Conservation (phyloP, 1,140 invertebrate genomes). For the Ostrea edulis region DNA sequence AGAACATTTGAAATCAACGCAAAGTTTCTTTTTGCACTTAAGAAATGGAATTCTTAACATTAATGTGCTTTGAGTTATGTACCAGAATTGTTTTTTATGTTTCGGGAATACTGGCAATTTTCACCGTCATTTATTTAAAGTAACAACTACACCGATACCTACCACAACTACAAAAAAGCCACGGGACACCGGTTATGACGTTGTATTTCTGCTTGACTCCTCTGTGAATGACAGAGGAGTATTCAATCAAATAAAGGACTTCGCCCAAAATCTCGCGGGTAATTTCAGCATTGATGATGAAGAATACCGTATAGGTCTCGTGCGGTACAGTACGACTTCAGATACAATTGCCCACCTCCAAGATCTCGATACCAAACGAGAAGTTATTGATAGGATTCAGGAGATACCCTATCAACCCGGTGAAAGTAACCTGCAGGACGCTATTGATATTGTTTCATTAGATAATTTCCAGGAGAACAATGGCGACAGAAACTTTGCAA, state of each 20-base stretch:
- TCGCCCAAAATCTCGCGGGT: too few relatives aligned
- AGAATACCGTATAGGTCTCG: slow-evolving; percentile 60
- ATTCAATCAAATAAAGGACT: too few relatives aligned
- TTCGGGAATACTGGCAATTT: too few relatives aligned
- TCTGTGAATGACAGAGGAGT: slow-evolving; percentile 56
- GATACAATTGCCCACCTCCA: slow-evolving; percentile 57
- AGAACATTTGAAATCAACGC: too few relatives aligned
- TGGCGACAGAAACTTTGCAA: too few relatives aligned
- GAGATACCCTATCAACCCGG: slow-evolving; percentile 59
- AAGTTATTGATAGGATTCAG: too few relatives aligned
- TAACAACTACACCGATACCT: neutral
- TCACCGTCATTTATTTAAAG: too few relatives aligned
- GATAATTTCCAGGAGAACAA: too few relatives aligned
- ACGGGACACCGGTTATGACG: slow-evolving; percentile 68
- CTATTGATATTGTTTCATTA: slow-evolving; percentile 51
- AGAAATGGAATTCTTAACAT: too few relatives aligned
- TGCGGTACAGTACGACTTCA: slow-evolving; percentile 61
- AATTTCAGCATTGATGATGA: slow-evolving; percentile 62
- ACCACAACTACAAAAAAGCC: slow-evolving; percentile 30
- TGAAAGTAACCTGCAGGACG: slow-evolving; percentile 57
- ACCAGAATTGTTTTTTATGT: too few relatives aligned
- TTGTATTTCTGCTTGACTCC: slow-evolving; percentile 68
- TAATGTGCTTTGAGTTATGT: too few relatives aligned
- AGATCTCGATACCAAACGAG: slow-evolving; percentile 47
- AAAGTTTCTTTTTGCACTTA: too few relatives aligned